Percentiles rank a stretch among this genome's conserved stretches.
Evolutionary conservation across 2,113 vertebrate genomes (phyloP).

Genomic region (Patagioenas fasciata): DNA sequence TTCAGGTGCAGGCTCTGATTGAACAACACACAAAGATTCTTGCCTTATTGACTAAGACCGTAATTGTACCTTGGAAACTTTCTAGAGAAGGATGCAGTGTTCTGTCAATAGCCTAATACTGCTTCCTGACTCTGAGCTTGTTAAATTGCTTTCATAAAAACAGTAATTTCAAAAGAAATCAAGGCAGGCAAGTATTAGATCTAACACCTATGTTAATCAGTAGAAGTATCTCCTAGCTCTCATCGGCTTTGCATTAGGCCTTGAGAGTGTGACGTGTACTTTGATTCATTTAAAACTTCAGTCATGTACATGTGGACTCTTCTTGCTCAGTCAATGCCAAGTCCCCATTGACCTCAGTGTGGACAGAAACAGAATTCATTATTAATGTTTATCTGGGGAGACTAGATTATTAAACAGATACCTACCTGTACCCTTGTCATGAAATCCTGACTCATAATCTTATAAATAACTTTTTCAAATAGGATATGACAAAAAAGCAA

Average conservation of each 20-base stretch:
- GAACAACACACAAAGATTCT: not conserved
- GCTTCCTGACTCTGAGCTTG: not conserved
- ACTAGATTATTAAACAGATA: not conserved
- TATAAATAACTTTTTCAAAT: constrained; percentile 63
- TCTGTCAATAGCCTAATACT: not conserved
- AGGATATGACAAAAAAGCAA: constrained; percentile 84
- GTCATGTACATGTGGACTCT: not conserved
- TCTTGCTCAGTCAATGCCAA: not conserved
- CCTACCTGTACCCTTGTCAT: not conserved
- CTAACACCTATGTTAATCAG: not conserved
- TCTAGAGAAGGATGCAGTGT: not conserved
- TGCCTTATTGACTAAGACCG: not conserved
- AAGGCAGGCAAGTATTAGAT: not conserved
- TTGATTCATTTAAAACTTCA: not conserved
- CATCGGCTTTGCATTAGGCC: not conserved
- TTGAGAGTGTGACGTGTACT: not conserved
- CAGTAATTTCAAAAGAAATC: not conserved
- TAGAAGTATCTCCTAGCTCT: not conserved
- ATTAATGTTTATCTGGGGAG: not conserved
- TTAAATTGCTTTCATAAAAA: not conserved
- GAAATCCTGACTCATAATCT: constrained; percentile 18
- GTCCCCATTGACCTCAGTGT: not conserved
- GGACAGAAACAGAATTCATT: not conserved
- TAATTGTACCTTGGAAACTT: not conserved
- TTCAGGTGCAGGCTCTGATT: not conserved